Percentiles rank a stretch among this genome's conserved stretches.
Conservation (phyloP, 2,797 vertebrate species). For the Pseudotriccus pelzelni region DNA sequence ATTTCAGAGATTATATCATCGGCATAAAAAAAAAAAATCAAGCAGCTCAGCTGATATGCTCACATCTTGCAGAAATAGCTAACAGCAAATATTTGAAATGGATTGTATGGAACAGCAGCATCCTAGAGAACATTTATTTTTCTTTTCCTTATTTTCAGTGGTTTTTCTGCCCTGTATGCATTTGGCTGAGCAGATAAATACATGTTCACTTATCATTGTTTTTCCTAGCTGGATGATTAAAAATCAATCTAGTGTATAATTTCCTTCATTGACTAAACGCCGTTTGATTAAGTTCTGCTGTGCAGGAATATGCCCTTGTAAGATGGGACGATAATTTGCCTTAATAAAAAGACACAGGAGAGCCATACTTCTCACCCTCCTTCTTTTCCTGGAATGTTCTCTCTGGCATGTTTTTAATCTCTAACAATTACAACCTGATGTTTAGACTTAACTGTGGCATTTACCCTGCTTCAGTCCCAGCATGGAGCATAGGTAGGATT, state of each 20-base stretch:
- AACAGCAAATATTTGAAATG: background rate
- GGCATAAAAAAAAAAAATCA: background rate
- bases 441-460: slow-evolving; percentile 52
- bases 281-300: slow-evolving; percentile 1
- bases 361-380: slow-evolving; percentile 1
- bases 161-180: background rate
- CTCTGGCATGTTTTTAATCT: slow-evolving; percentile 57
- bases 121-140: background rate
- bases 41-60: background rate
- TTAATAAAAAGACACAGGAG: background rate
- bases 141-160: background rate
- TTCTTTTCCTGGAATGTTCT: slow-evolving; percentile 57
- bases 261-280: background rate
- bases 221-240: slow-evolving; percentile 2
- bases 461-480: slow-evolving; percentile 31
- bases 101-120: background rate
- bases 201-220: background rate
- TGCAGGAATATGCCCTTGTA: background rate
- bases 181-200: background rate
- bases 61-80: background rate
- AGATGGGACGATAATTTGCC: slow-evolving; percentile 1
- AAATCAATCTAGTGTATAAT: background rate
- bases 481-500: slow-evolving; percentile 10
- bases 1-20: background rate
- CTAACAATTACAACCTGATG: slow-evolving; percentile 55